Base-by-base conservation (phyloP, 2,888 invertebrate genomes). In the Latrodectus hesperus region DNA sequence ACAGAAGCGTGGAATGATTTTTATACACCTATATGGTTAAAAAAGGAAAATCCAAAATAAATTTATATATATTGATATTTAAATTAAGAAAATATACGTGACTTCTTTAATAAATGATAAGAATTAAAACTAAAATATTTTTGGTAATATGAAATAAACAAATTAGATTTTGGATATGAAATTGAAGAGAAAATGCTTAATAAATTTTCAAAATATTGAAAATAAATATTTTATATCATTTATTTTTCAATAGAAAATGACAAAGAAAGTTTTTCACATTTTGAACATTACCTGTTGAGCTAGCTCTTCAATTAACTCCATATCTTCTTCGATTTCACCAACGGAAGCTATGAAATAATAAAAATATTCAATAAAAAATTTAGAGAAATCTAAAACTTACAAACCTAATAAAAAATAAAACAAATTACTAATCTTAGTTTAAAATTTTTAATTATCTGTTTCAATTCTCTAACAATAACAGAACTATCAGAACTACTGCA, bases 1-100 rank as follows among this genome's bases (percentile, higher is more conserved):
- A 95, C 16, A 99, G 94, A 71, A 99, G 93, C 9, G 94, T 93
- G 26, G 96, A 95, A 92, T 97, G 96, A 88, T 93, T 94, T 82
- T 93, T 92, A 91, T 94, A 94, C 65, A 94, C 94, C 91, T 94
- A 93, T 49, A 93, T 89, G 60, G 9, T 26, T 68, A 22, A 22
- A 22, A 38, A 38, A 1, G 38, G 38, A 38, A 38, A 38, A 38
- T 38, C 38, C 38, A 38, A 6, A 38, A 38, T 11, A 38, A 89
- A 67, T 53, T 38, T 49, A 71, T 12, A 49, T 49, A 67, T 52
- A 77, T 6, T 26, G 49, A 3, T 74, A 55, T 12, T 0, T 22
- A 16, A 11, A 60, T 9, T 53, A 14, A 0, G 14, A 10, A 9
- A 51, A 72, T 14, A 38, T 17, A 17, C 2, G 6, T 38, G 38